Evolutionary conservation across 2,888 invertebrate genomes (phyloP).

Genomic region (Meteorus cinctellus): DNA sequence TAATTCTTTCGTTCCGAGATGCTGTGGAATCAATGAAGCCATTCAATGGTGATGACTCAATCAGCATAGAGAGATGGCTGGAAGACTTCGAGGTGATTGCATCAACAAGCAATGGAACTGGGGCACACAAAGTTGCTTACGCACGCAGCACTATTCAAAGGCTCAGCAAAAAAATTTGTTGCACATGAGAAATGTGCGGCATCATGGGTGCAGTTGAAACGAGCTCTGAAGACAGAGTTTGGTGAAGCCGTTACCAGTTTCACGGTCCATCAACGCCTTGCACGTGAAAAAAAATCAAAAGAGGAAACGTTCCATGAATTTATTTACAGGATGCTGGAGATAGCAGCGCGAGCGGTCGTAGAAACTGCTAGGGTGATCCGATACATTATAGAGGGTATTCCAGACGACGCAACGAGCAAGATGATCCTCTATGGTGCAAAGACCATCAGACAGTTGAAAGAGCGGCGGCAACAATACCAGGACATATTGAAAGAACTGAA

Average conservation of each 20-base stretch:
- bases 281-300: neutral
- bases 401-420: neutral
- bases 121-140: slow-evolving; percentile 48
- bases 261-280: neutral
- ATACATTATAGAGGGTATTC: slow-evolving; percentile 7
- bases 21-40: slow-evolving; percentile 42
- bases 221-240: neutral
- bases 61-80: slow-evolving; percentile 46
- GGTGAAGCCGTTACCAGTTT: neutral
- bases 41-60: slow-evolving; percentile 47
- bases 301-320: slow-evolving; percentile 9
- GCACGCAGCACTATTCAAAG: slow-evolving; percentile 46
- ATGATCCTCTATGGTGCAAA: neutral
- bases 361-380: neutral
- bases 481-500: neutral
- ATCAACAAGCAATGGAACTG: slow-evolving; percentile 39
- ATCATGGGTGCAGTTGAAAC: neutral
- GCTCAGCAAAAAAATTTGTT: slow-evolving; percentile 48
- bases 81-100: slow-evolving; percentile 51
- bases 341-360: neutral
- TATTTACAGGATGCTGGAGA: slow-evolving; percentile 16
- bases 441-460: neutral
- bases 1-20: slow-evolving; percentile 40
- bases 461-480: neutral
- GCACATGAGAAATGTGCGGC: neutral